Evolutionary conservation across 2,113 vertebrate genomes (phyloP).

Genomic region (Galeopterus variegatus): DNA sequence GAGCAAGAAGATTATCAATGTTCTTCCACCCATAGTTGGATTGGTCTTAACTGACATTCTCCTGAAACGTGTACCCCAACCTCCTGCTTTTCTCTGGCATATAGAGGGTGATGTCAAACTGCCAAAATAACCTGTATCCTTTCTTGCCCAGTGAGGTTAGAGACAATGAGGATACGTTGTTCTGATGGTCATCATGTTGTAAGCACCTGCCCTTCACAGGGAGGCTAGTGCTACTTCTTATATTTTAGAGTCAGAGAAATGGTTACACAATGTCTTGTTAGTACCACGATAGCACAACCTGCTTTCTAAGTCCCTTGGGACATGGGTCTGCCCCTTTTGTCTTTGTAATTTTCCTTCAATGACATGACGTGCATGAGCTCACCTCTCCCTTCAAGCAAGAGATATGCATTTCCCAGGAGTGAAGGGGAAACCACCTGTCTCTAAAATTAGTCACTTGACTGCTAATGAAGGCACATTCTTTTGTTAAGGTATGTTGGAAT

Average conservation of each 20-base stretch:
- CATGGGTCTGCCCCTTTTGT: background rate
- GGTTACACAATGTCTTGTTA: background rate
- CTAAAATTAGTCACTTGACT: background rate
- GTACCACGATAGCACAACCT: background rate
- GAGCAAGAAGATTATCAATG: background rate
- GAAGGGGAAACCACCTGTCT: background rate
- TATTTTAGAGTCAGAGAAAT: background rate
- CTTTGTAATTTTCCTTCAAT: constrained; percentile 46
- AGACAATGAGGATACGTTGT: background rate
- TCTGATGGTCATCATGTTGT: background rate
- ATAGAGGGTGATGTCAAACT: background rate
- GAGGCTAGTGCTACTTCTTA: constrained; percentile 8
- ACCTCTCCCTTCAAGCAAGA: background rate
- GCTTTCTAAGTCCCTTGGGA: background rate
- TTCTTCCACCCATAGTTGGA: constrained; percentile 6
- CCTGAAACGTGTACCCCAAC: background rate
- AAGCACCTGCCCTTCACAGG: background rate
- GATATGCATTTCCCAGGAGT: background rate
- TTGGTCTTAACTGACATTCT: constrained; percentile 1
- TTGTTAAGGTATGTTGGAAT: background rate
- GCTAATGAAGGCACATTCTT: background rate
- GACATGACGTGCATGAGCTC: background rate
- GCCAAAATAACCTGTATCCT: background rate
- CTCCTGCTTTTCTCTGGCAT: background rate
- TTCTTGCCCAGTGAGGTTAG: background rate